phyloP scores from a whole-genome alignment of 2,797 vertebrate genomes.

The Pseudocheirus occidentalis region DNA sequence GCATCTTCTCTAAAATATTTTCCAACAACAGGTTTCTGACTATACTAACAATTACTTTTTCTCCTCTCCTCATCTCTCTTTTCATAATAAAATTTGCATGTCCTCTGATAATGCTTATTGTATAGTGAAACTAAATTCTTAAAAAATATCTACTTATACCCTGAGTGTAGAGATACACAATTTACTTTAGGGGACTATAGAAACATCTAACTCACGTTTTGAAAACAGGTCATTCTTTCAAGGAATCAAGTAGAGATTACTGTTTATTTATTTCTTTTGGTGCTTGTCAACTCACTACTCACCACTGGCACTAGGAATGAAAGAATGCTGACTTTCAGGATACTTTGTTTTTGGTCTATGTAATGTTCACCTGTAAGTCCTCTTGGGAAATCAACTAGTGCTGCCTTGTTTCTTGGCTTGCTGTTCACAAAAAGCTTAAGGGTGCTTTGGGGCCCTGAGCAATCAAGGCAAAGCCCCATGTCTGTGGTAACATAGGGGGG shows the following conservation, averaged over 20 bases:
- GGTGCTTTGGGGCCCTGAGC: fast-evolving
- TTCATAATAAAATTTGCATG: neutral
- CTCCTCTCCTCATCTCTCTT: neutral
- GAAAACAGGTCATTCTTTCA: neutral
- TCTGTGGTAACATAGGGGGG: fast-evolving
- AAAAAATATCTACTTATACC: neutral
- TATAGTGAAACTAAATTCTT: neutral
- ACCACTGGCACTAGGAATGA: neutral
- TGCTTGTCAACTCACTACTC: fast-evolving
- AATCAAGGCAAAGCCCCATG: neutral
- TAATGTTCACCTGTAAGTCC: neutral
- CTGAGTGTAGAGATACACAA: neutral
- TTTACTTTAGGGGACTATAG: neutral
- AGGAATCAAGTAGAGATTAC: neutral
- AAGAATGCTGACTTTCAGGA: neutral
- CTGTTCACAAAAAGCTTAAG: neutral
- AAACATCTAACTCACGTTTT: neutral
- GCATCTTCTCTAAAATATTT: constrained; percentile 40
- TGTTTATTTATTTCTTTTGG: too few species aligned
- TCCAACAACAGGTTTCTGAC: neutral
- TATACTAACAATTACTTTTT: neutral
- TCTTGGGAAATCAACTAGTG: neutral
- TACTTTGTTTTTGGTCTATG: neutral
- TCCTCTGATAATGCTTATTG: neutral
- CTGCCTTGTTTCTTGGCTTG: neutral